Evolutionary conservation across 2,888 invertebrate species (phyloP), one percentile per base, ranked within the genome.

Genomic region (Drosophila pseudotakahashii): DNA sequence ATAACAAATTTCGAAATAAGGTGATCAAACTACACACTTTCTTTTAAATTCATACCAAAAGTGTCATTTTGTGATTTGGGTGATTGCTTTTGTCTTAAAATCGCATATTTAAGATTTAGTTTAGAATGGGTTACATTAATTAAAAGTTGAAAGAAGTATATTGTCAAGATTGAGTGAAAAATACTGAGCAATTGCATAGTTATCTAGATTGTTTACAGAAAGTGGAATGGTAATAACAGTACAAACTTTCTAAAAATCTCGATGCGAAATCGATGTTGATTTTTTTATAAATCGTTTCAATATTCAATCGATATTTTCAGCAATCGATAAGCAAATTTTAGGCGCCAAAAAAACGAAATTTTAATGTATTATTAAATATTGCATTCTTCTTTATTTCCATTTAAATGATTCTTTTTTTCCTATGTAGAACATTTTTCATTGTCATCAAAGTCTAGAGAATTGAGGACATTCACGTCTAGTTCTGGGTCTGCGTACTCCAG

Each of bases 401-500:
- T 61, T 34, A 26, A 32, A 36, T 16, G 45, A 42, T 32, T 55
- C 11, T 9, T 19, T 23, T 39, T 9, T 23, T 23, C 41, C 42
- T 61, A 71, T 23, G 64, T 39, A 45, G 85, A 75, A 48, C 75
- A 84, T 37, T 85, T 85, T 61, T 85, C 89, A 50, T 80, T 90
- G 78, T 96, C 96, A 72, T 96, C 96, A 69, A 97, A 93, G 91
- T 97, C 97, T 55, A 97, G 93, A 66, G 96, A 95, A 90, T 97
- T 97, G 59, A 98, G 94, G 78, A 98, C 96, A 89, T 97, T 97
- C 70, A 95, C 95, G 78, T 97, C 97, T 57, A 98, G 93, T 92
- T 98, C 98, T 0, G 98, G 97, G 93, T 98, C 98, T 0, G 98
- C 98, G 91, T 98, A 98, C 92, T 98, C 98, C 75, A 98, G 92